phyloP scores from a whole-genome alignment of 2,113 vertebrate species.

The Tursiops truncatus region DNA sequence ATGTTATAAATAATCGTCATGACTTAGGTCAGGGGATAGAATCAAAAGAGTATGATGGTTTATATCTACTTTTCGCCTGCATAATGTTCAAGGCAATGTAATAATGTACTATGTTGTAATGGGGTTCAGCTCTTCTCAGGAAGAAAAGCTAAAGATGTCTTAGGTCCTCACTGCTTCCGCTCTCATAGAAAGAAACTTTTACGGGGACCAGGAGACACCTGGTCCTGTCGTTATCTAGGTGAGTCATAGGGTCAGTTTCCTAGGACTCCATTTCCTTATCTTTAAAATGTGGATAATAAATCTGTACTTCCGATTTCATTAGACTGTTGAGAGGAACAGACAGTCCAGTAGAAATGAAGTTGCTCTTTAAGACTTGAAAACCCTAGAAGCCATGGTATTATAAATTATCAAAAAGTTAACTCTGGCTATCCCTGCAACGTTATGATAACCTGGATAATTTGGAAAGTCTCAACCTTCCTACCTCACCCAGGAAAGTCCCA shows the following conservation, averaged over 20 bases:
- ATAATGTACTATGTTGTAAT: not conserved
- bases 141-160: not conserved
- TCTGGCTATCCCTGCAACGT: not conserved
- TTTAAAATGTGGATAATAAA: not conserved
- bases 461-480: not conserved
- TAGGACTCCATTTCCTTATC: not conserved
- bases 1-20: not conserved
- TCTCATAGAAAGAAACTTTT: not conserved
- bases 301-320: not conserved
- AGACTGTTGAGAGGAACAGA: not conserved
- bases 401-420: not conserved
- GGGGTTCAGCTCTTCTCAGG: not conserved
- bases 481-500: conserved; percentile 26
- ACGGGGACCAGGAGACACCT: not conserved
- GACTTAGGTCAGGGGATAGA: not conserved
- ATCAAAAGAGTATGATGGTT: not conserved
- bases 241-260: not conserved
- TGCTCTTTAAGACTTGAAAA: not conserved
- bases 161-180: not conserved
- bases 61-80: not conserved
- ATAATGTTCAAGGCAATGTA: not conserved
- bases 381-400: not conserved
- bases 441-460: not conserved
- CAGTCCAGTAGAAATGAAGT: not conserved
- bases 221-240: not conserved